Conservation (phyloP, 2,888 invertebrate genomes). For the Drosophila ochracea region DNA sequence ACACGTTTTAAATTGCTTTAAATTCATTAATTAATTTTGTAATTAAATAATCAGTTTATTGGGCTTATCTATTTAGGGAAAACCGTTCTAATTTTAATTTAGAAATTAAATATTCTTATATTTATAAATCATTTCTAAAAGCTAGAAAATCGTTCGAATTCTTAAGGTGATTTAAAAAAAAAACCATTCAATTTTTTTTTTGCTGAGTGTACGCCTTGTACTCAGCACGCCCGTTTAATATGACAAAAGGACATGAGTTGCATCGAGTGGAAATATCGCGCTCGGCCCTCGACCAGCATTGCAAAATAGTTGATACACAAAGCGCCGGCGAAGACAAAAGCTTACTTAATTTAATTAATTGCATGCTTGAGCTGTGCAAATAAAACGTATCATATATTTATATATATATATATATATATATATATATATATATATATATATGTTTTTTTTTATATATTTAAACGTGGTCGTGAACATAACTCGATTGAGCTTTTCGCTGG, state of each 20-base stretch:
- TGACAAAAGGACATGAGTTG: conserved; percentile 47
- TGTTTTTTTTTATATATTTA: neutral
- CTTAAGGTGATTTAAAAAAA: neutral
- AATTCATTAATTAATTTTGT: neutral
- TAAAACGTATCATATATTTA: conserved; percentile 21
- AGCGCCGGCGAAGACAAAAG: conserved; percentile 42
- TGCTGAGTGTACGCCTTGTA: neutral
- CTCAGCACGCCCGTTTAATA: conserved; percentile 15
- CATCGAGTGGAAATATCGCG: neutral
- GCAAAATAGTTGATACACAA: conserved; percentile 49
- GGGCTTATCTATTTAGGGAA: neutral
- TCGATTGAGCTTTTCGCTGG: conserved; percentile 20
- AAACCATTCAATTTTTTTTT: neutral
- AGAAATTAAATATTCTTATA: neutral
- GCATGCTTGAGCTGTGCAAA: conserved; percentile 32
- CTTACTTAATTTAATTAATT: conserved; percentile 60
- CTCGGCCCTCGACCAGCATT: conserved; percentile 14
- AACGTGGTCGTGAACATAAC: conserved; percentile 6
- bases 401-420: neutral
- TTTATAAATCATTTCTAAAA: neutral
- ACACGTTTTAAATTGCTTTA: neutral
- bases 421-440: too few relatives aligned
- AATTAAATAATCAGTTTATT: neutral
- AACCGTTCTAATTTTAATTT: neutral
- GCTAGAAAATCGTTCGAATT: neutral